Evolutionary conservation across 2,797 vertebrate genomes (phyloP).

Genomic region (Muscicapa striata): DNA sequence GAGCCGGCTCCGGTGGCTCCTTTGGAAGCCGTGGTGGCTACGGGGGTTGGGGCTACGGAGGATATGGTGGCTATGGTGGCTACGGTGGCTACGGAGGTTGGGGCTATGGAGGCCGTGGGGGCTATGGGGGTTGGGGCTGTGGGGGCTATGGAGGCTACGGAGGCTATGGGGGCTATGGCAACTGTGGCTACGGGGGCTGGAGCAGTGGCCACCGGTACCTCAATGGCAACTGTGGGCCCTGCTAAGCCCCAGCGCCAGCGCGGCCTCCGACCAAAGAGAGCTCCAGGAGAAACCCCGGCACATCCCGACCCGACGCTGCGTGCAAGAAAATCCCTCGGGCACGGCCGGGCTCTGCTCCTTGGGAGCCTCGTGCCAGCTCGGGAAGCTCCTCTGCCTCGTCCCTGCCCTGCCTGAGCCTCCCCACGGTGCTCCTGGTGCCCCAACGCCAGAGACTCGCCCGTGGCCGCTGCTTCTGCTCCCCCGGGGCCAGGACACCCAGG

Average conservation of each 20-base stretch:
- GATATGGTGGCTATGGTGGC: no score
- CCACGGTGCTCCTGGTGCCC: background rate
- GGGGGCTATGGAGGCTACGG: no score
- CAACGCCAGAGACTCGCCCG: rapidly evolving
- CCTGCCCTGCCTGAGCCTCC: background rate
- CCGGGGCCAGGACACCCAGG: no score
- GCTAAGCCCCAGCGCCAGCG: background rate
- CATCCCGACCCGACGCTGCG: background rate
- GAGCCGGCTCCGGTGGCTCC: no score
- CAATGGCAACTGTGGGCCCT: background rate
- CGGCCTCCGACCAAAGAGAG: background rate
- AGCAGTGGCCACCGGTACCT: background rate
- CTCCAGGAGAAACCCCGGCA: background rate
- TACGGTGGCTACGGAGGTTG: no score
- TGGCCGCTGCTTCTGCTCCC: no score
- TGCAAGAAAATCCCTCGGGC: rapidly evolving
- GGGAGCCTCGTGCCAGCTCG: background rate
- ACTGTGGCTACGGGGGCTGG: background rate
- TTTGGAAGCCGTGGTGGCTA: no score
- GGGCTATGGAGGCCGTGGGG: no score
- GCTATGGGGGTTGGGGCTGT: no score
- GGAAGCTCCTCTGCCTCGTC: background rate
- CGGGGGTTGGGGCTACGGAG: no score
- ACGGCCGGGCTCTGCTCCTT: rapidly evolving
- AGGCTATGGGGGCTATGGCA: background rate